These are phyloP conservation scores for Drosophila lutescens DNA, from an alignment of 2,888 invertebrate genomes.

Conservation along the genomic window DNA sequence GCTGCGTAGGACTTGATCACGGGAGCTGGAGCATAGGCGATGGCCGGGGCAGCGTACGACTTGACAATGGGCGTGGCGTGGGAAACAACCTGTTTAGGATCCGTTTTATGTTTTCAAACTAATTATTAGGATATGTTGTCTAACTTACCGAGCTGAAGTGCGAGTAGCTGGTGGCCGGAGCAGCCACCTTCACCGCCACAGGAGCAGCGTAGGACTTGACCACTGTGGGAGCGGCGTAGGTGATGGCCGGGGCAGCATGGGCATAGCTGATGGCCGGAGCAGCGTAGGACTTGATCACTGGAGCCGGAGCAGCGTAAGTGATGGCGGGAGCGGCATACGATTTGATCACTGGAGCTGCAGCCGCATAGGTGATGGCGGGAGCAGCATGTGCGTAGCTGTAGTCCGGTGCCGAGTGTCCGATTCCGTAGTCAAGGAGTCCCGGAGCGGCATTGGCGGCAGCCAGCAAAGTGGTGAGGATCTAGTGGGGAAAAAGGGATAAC, in stretches of 20 bases:
- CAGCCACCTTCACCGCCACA: constrained; percentile 68
- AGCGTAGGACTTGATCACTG: constrained; percentile 60
- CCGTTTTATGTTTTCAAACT: too few species aligned
- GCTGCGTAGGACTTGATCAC: constrained; percentile 66
- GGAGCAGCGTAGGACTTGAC: constrained; percentile 65
- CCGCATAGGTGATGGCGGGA: constrained; percentile 64
- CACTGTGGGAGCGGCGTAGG: constrained; percentile 65
- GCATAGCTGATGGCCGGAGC: constrained; percentile 63
- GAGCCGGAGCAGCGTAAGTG: constrained; percentile 64
- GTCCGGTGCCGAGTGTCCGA: constrained; percentile 59
- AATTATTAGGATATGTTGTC: too few species aligned
- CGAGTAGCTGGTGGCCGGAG: constrained; percentile 86
- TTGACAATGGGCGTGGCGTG: constrained; percentile 66
- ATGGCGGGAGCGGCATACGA: constrained; percentile 67
- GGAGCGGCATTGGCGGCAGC: constrained; percentile 72
- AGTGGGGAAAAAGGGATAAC: not conserved
- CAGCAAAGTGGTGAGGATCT: constrained; percentile 73
- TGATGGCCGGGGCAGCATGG: constrained; percentile 70
- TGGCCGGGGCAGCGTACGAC: constrained; percentile 72
- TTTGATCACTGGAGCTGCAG: constrained; percentile 60
- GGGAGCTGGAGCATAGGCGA: constrained; percentile 62
- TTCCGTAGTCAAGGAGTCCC: constrained; percentile 70
- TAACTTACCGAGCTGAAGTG: constrained; percentile 85
- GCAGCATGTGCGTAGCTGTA: constrained; percentile 57
- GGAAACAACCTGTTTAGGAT: constrained; percentile 64